A percentile compares a stretch with the other conserved stretches of the same genome.
Evolutionary conservation across 2,113 vertebrate species (phyloP).

Genomic region (Tinamus guttatus): DNA sequence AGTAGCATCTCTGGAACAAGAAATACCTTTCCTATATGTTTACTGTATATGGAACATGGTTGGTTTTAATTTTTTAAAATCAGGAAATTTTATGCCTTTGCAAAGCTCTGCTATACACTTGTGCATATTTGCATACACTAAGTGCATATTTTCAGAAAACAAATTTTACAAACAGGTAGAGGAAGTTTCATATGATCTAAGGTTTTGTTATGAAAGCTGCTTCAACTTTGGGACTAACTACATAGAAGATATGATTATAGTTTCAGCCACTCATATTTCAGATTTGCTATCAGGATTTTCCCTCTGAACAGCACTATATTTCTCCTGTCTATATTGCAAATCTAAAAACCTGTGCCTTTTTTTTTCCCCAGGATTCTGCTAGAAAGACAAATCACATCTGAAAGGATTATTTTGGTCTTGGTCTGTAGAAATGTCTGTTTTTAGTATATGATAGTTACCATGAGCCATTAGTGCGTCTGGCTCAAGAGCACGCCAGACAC

Average conservation of each 20-base stretch:
- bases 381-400: not conserved
- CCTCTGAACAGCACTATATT: not conserved
- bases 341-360: not conserved
- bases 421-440: not conserved
- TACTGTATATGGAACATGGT: not conserved
- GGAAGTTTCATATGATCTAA: not conserved
- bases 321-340: not conserved
- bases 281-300: not conserved
- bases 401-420: not conserved
- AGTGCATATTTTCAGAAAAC: not conserved
- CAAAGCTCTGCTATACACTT: not conserved
- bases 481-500: not conserved
- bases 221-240: not conserved
- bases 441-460: not conserved
- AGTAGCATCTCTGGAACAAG: not conserved
- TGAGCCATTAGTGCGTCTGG: not conserved
- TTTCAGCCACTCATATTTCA: not conserved
- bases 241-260: not conserved
- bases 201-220: not conserved
- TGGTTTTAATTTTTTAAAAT: not conserved
- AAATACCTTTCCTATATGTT: not conserved
- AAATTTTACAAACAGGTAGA: not conserved
- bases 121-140: too few species aligned
- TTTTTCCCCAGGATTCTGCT: not conserved
- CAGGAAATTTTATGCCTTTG: not conserved